These are phyloP conservation scores for Fratercula arctica DNA, from an alignment of 2,797 vertebrate genomes.

Conservation along the genomic window DNA sequence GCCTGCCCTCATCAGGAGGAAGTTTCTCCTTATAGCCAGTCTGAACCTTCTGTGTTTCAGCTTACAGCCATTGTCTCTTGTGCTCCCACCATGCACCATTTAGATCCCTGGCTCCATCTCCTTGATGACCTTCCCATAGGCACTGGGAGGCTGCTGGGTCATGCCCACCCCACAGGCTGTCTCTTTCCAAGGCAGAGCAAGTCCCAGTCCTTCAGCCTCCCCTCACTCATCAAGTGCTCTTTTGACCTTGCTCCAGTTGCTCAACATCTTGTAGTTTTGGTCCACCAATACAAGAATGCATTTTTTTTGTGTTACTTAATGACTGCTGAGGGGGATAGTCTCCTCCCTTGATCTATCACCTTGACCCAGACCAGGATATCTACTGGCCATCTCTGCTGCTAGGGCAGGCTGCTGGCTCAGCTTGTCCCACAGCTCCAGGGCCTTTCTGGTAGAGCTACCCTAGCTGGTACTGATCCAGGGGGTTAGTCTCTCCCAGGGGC, in stretches of 20 bases:
- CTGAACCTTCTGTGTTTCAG: background rate
- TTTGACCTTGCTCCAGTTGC: background rate
- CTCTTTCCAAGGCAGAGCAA: background rate
- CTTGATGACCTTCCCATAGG: background rate
- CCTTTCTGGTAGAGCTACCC: background rate
- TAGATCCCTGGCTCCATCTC: background rate
- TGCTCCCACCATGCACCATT: background rate
- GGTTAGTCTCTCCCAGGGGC: background rate
- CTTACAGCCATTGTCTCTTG: fast-evolving
- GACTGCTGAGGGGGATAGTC: background rate
- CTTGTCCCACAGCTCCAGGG: background rate
- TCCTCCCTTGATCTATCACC: background rate
- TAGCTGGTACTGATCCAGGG: background rate
- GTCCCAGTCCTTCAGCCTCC: background rate
- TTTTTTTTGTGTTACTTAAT: background rate
- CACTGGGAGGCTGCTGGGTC: background rate
- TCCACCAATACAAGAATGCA: background rate
- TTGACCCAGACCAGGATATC: background rate
- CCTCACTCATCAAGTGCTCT: background rate
- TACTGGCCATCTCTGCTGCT: background rate
- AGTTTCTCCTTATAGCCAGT: background rate
- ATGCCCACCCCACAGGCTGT: fast-evolving
- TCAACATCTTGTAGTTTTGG: background rate
- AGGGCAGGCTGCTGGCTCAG: background rate
- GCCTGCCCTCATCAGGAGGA: background rate